Conservation (phyloP, 1,140 invertebrate genomes). For the Drosophila sechellia region DNA sequence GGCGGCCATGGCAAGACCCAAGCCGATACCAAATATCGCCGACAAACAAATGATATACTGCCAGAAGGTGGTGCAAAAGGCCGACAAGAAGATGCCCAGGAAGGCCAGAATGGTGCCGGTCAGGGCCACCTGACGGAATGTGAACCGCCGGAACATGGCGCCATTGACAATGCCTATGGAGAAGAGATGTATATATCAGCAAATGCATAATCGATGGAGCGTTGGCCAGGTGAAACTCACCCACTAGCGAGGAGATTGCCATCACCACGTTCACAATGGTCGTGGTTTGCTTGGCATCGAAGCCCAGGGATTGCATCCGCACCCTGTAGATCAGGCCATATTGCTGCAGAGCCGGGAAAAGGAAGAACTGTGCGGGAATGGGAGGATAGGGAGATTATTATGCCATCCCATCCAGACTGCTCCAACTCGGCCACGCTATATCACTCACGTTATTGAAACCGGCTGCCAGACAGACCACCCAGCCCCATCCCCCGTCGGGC, state of each 20-base stretch:
- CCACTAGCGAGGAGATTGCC: conserved; percentile 87
- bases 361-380: conserved; percentile 85
- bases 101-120: conserved; percentile 57
- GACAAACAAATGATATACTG: conserved; percentile 69
- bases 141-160: conserved; percentile 75
- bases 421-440: not conserved
- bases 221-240: conserved; percentile 69
- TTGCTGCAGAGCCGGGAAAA: conserved; percentile 87
- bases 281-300: conserved; percentile 87
- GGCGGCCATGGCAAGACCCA: conserved; percentile 87
- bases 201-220: not conserved
- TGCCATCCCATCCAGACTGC: no score
- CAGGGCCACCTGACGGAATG: conserved; percentile 74
- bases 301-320: conserved; percentile 86
- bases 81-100: conserved; percentile 59
- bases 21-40: conserved; percentile 85
- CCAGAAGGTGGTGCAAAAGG: conserved; percentile 67
- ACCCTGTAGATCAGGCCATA: conserved; percentile 88
- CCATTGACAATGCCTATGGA: conserved; percentile 72
- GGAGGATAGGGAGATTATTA: no score
- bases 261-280: conserved; percentile 88
- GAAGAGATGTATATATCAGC: not conserved
- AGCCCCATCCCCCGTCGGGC: conserved; percentile 83
- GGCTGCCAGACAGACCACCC: conserved; percentile 80
- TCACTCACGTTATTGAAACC: conserved; percentile 74